Evolutionary conservation across 2,797 vertebrate species (phyloP).

Genomic region (Dendrocincla fuliginosa): DNA sequence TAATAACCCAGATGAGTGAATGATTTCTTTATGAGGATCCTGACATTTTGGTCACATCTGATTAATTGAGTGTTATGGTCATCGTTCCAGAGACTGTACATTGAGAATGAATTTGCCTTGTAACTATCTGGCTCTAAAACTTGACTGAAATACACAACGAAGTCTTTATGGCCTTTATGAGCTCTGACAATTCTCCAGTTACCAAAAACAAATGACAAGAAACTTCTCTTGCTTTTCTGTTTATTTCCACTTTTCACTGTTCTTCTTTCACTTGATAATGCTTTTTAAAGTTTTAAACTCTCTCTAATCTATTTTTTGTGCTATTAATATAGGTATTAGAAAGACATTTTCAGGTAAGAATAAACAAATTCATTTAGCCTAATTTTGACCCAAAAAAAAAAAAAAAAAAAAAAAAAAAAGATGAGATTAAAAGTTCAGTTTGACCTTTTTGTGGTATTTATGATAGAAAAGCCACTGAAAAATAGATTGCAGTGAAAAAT

Average conservation of each 20-base stretch:
- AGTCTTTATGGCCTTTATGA: conserved; percentile 50
- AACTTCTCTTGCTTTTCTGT: background rate
- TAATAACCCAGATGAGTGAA: conserved; percentile 31
- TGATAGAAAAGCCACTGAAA: background rate
- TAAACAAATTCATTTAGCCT: background rate
- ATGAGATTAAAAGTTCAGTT: background rate
- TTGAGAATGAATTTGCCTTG: conserved; percentile 49
- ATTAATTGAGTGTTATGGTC: conserved; percentile 15
- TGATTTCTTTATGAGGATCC: conserved; percentile 51
- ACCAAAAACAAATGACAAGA: background rate
- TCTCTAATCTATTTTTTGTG: background rate
- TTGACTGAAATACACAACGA: conserved; percentile 39
- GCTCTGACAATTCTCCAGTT: conserved; percentile 25
- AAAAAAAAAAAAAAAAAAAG: background rate
- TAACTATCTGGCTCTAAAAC: conserved; percentile 47
- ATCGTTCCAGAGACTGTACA: conserved; percentile 13
- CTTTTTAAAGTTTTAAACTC: background rate
- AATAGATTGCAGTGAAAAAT: background rate
- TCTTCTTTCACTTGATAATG: background rate
- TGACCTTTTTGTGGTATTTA: conserved; percentile 4
- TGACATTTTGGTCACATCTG: conserved; percentile 50
- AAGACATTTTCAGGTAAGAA: background rate
- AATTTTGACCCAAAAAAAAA: background rate
- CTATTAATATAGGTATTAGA: background rate
- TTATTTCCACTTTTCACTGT: conserved; percentile 10